Evolutionary conservation across 2,113 vertebrate species (phyloP).

Genomic region (Pterocles orientalis): DNA sequence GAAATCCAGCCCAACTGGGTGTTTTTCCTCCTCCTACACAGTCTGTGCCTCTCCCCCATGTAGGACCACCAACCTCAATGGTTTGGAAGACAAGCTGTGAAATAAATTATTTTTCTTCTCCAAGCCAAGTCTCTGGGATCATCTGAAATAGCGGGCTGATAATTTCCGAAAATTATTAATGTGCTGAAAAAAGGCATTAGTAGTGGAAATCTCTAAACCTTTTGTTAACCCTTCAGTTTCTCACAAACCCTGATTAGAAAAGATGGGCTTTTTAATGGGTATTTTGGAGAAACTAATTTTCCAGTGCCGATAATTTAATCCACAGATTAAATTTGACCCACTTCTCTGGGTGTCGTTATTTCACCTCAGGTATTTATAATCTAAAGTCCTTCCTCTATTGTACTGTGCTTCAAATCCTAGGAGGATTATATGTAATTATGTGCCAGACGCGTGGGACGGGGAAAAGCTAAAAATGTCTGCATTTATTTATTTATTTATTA

Average conservation of each 20-base stretch:
- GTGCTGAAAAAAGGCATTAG: not conserved
- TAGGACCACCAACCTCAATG: not conserved
- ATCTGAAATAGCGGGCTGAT: not conserved
- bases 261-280: not conserved
- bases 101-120: not conserved
- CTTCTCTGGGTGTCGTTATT: constrained; percentile 20
- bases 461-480: not conserved
- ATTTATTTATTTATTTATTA: too few species aligned
- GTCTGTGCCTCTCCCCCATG: not conserved
- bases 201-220: not conserved
- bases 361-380: constrained; percentile 31
- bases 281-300: not conserved
- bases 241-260: not conserved
- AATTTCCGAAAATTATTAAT: not conserved
- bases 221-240: not conserved
- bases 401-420: not conserved
- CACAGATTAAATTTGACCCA: constrained; percentile 49
- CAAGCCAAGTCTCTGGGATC: not conserved
- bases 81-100: not conserved
- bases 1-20: rapidly evolving
- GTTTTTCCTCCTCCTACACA: not conserved
- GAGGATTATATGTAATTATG: constrained; percentile 54
- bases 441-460: not conserved
- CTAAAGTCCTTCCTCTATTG: constrained; percentile 8
- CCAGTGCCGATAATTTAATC: constrained; percentile 3